phyloP scores from a whole-genome alignment of 2,113 vertebrate genomes.

The Hymenochirus boettgeri region DNA sequence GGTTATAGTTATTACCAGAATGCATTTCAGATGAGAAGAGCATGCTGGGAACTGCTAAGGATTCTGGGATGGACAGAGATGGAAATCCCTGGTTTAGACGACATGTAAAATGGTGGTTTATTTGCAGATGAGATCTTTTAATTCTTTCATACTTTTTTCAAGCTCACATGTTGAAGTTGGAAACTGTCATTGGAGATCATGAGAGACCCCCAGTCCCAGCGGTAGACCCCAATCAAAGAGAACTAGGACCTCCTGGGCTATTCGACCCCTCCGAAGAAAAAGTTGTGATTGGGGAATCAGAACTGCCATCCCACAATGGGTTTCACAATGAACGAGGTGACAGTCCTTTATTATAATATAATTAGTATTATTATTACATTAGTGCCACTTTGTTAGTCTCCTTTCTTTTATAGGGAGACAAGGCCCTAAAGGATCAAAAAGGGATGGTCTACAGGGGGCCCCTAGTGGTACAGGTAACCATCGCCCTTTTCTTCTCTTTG shows the following conservation, averaged over 20 bases:
- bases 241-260: slow-evolving; percentile 70
- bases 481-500: no score
- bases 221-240: slow-evolving; percentile 68
- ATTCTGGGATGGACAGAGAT: no score
- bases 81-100: no score
- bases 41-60: no score
- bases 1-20: no score
- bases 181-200: slow-evolving; percentile 71
- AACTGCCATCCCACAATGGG: slow-evolving; percentile 59
- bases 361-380: no score
- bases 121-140: no score
- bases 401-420: slow-evolving; percentile 48
- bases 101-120: no score
- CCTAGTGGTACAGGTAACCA: slow-evolving; percentile 51
- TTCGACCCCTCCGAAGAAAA: slow-evolving; percentile 60
- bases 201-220: slow-evolving; percentile 74
- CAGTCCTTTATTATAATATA: neutral
- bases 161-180: slow-evolving; percentile 84
- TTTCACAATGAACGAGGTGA: slow-evolving; percentile 79
- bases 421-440: slow-evolving; percentile 47
- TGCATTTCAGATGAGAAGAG: no score
- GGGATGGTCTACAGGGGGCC: slow-evolving; percentile 46
- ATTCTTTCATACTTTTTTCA: no score
- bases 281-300: slow-evolving; percentile 61
- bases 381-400: no score